phyloP scores from a whole-genome alignment of 2,888 invertebrate genomes.

The Mellilla xanthometata region DNA sequence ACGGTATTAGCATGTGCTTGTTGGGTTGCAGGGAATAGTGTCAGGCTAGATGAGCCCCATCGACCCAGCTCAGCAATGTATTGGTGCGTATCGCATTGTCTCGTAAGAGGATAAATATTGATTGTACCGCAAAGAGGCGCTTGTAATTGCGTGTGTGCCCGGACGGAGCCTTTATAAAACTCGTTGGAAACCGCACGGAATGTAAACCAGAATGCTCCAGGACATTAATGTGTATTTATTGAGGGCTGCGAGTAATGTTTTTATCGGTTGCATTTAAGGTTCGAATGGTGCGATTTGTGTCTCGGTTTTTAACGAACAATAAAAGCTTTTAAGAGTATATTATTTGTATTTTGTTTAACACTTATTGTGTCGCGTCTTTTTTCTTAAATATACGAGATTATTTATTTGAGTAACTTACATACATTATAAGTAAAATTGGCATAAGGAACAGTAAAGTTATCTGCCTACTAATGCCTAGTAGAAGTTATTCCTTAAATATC shows the following conservation, averaged over 20 bases:
- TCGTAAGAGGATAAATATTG: constrained; percentile 70
- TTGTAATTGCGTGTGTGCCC: constrained; percentile 79
- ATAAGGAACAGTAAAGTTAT: no score
- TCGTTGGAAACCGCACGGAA: constrained; percentile 79
- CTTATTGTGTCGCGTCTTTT: no score
- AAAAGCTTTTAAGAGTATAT: no score
- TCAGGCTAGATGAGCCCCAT: constrained; percentile 34
- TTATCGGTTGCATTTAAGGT: constrained; percentile 69
- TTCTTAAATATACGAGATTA: no score
- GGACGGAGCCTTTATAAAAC: constrained; percentile 79
- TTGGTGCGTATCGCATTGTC: constrained; percentile 57
- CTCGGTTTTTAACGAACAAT: constrained; percentile 44
- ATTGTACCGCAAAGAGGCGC: constrained; percentile 72
- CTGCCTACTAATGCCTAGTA: no score
- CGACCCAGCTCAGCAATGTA: constrained; percentile 56
- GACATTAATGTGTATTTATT: constrained; percentile 82
- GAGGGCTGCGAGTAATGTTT: constrained; percentile 79
- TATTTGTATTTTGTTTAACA: no score
- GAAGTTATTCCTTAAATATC: no score
- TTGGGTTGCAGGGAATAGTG: constrained; percentile 44
- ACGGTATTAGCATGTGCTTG: background rate
- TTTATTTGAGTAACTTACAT: no score
- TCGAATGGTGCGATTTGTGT: constrained; percentile 59
- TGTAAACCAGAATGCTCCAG: constrained; percentile 77
- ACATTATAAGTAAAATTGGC: no score